phyloP scores from a whole-genome alignment of 1,140 invertebrate species.

The Scaptodrosophila lebanonensis region DNA sequence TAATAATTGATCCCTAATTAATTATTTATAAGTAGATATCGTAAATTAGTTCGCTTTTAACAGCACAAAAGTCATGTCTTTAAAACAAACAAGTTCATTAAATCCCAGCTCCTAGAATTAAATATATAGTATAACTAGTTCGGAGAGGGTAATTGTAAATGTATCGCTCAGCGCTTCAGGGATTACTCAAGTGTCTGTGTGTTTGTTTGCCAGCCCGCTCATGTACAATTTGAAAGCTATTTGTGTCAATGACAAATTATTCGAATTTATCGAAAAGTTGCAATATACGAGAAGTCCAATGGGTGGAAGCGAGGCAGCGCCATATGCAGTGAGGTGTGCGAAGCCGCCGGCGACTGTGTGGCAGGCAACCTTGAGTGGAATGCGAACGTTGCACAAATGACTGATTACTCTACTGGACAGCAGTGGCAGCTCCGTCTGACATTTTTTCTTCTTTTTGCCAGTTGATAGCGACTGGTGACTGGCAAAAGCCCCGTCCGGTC shows the following conservation, averaged over 20 bases:
- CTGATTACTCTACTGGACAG: constrained; percentile 42
- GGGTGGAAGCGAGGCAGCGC: constrained; percentile 3
- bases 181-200: constrained; percentile 9
- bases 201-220: constrained; percentile 35
- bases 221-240: constrained; percentile 72
- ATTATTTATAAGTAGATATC: too few relatives aligned
- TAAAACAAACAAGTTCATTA: too few relatives aligned
- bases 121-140: too few relatives aligned
- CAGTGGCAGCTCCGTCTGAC: constrained; percentile 20
- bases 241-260: constrained; percentile 75
- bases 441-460: constrained; percentile 70
- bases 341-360: constrained; percentile 49
- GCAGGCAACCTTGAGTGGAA: constrained; percentile 66
- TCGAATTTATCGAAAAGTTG: constrained; percentile 74
- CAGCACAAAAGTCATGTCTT: too few relatives aligned
- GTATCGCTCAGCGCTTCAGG: too few relatives aligned
- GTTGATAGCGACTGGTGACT: constrained; percentile 37
- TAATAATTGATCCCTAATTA: too few relatives aligned
- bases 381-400: constrained; percentile 59
- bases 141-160: too few relatives aligned
- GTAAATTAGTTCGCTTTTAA: too few relatives aligned
- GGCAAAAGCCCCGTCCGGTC: too few relatives aligned
- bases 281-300: constrained; percentile 66
- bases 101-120: too few relatives aligned
- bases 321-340: not conserved